A percentile compares a stretch with the other conserved stretches of the same genome.
phyloP scores from a whole-genome alignment of 2,113 vertebrate species.

The Columba livia region DNA sequence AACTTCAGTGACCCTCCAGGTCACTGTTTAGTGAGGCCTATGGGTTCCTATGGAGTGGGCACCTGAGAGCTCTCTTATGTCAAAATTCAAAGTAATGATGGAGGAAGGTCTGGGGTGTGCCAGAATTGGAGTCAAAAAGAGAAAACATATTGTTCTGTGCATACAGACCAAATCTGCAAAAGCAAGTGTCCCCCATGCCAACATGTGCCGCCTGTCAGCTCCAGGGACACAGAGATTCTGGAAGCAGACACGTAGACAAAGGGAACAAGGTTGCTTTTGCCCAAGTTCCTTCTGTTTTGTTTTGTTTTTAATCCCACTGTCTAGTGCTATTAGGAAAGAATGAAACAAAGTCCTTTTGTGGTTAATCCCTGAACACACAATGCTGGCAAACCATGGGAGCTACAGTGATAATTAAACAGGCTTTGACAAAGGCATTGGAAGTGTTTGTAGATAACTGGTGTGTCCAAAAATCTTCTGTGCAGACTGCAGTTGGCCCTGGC shows the following conservation, averaged over 20 bases:
- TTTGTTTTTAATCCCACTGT: background rate
- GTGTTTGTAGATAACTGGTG: background rate
- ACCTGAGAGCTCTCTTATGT: background rate
- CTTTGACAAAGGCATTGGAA: background rate
- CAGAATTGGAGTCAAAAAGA: background rate
- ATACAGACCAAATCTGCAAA: background rate
- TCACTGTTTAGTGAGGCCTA: background rate
- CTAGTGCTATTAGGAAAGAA: background rate
- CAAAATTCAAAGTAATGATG: background rate
- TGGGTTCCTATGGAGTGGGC: background rate
- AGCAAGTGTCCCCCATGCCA: background rate
- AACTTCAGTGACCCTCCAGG: background rate
- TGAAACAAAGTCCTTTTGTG: background rate
- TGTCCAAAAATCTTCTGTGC: background rate
- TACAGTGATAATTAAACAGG: background rate
- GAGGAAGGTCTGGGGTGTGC: background rate
- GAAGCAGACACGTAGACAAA: background rate
- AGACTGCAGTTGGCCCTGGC: background rate
- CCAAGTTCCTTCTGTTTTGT: background rate
- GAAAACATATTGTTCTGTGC: background rate
- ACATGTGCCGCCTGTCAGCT: background rate
- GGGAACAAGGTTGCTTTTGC: background rate
- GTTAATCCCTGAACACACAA: background rate
- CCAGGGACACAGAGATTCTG: background rate
- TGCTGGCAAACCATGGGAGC: background rate